Conservation (phyloP, 2,797 vertebrate genomes). For the Hydrophis major region DNA sequence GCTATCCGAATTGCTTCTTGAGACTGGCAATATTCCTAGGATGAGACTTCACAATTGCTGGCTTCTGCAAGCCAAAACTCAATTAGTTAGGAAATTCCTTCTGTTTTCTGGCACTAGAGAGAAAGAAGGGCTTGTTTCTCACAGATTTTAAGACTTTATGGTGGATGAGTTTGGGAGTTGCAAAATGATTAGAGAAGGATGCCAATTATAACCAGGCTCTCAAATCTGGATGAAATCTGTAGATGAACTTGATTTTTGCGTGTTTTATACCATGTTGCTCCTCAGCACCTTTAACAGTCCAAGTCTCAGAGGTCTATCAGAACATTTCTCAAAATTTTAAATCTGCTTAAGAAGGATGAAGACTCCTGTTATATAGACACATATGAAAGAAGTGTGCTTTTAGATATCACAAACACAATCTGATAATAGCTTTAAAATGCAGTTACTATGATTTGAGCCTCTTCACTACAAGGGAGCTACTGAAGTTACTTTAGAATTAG, state of each 20-base stretch:
- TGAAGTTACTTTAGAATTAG: background rate
- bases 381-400: background rate
- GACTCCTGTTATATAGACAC: background rate
- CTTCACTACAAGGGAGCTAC: background rate
- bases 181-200: background rate
- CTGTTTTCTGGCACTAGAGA: slow-evolving; percentile 15
- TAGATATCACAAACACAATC: background rate
- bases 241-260: background rate
- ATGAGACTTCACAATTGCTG: slow-evolving; percentile 25
- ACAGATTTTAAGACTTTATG: slow-evolving; percentile 18
- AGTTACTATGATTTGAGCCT: background rate
- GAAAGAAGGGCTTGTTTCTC: slow-evolving; percentile 18
- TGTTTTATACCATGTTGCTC: background rate
- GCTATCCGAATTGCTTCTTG: background rate
- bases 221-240: background rate
- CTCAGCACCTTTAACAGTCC: background rate
- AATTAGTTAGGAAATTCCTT: slow-evolving; percentile 29
- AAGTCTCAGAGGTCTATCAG: background rate
- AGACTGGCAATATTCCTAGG: slow-evolving; percentile 22
- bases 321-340: background rate
- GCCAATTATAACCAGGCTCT: background rate
- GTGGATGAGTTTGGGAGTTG: background rate
- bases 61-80: slow-evolving; percentile 28
- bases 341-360: background rate
- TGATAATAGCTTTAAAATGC: background rate